phyloP scores from a whole-genome alignment of 2,797 vertebrate genomes.

The Protonibea diacanthus region DNA sequence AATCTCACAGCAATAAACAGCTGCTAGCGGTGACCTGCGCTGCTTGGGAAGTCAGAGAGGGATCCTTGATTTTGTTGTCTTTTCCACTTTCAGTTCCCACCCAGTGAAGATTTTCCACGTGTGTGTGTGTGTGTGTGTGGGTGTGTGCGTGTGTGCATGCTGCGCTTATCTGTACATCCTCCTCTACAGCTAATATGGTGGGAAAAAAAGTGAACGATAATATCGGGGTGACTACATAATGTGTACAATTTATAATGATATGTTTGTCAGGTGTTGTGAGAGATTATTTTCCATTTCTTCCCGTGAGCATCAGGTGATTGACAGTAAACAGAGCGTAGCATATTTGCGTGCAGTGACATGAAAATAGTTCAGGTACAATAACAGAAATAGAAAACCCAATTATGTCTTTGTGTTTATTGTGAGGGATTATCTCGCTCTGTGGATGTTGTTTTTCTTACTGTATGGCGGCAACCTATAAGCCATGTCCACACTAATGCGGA shows the following conservation, averaged over 20 bases:
- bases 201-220: conserved; percentile 8
- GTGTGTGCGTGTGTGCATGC: background rate
- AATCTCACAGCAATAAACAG: conserved; percentile 77
- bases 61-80: conserved; percentile 62
- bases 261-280: conserved; percentile 29
- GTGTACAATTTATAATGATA: background rate
- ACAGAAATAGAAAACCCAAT: conserved; percentile 45
- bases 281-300: conserved; percentile 35
- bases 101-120: conserved; percentile 31
- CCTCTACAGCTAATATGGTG: background rate
- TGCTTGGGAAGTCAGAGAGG: conserved; percentile 45
- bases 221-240: background rate
- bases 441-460: conserved; percentile 25
- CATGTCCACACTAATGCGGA: conserved; percentile 12
- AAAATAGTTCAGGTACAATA: conserved; percentile 40
- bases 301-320: conserved; percentile 27
- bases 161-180: background rate
- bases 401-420: conserved; percentile 47
- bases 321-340: conserved; percentile 50
- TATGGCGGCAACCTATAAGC: conserved; percentile 9
- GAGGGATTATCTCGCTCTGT: conserved; percentile 53
- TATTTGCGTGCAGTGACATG: conserved; percentile 22
- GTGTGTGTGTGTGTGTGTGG: conserved; percentile 12
- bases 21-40: conserved; percentile 61
- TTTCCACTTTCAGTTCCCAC: conserved; percentile 68